phyloP scores from a whole-genome alignment of 2,888 invertebrate genomes.

The Ornithoptera priamus region DNA sequence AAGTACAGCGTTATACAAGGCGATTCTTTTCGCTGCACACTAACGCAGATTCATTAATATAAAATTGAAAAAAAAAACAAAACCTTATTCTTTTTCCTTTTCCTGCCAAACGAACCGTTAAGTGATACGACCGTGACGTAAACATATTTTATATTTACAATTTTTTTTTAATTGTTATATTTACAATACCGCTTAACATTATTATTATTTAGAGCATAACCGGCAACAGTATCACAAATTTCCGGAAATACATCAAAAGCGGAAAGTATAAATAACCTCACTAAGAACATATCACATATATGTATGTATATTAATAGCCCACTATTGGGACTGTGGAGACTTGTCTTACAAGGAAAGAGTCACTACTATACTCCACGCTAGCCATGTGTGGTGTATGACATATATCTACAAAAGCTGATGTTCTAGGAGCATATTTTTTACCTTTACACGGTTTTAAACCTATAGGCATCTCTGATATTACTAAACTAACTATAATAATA shows the following conservation, averaged over 20 bases:
- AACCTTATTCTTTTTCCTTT: conserved; percentile 12
- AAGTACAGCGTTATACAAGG: no score
- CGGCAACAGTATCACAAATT: conserved; percentile 10
- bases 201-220: conserved; percentile 29
- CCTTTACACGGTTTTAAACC: no score
- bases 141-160: background rate
- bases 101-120: conserved; percentile 9
- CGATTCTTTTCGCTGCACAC: no score
- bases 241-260: background rate
- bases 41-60: background rate
- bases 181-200: conserved; percentile 21
- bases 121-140: conserved; percentile 13
- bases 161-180: conserved; percentile 8
- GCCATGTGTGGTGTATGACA: no score
- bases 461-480: no score
- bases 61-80: background rate
- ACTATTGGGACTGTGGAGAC: no score
- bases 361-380: no score
- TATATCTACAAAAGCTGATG: no score
- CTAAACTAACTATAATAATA: no score
- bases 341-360: no score
- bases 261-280: background rate
- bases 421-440: no score
- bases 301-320: no score
- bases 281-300: background rate